Evolutionary conservation across 2,797 vertebrate genomes (phyloP), one percentile per base, ranked within the genome.

Genomic region (Fringilla coelebs): DNA sequence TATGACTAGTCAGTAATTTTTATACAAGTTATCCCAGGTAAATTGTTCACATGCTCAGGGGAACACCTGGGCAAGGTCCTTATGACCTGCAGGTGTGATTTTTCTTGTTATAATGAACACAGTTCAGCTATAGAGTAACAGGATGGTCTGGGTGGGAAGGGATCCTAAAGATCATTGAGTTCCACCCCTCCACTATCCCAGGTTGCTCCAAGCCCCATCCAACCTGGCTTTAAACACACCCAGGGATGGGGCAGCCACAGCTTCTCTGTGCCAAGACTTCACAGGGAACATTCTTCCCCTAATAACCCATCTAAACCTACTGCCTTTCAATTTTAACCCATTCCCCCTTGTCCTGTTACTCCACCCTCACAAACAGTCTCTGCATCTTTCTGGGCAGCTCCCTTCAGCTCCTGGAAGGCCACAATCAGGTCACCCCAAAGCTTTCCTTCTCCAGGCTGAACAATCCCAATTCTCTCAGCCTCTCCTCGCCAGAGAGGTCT

Each of bases 321-420:
- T 25, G 13, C 18, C 6, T 49, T 48, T 13, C 20, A 26, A 7
- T 13, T 48, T 24, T 16, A 28, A 63, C 26, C 12, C 4, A 0
- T 13, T 32, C 2, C 3, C 14, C 25, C 14, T 7, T 31, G 14
- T 40, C 20, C 40, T 61, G 29, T 17, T 24, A 45, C 26, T 54
- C 13, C 2, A 4, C 5, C 6, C 8, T 17, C 31, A n/a, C 4
- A 28, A 48, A 24, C 0, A 18, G 13, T 25, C 17, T 40, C 29
- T 34, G 7, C 14, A 7, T 13, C 24, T 31, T 45, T 34, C 25
- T 1, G 18, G 13, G 7, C n/a, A 51, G 55, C 24, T 58, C 38
- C 21, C 17, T 43, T 31, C 26, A 28, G 17, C 21, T 17, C 7
- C 36, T 16, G 17, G 4, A 62, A 71, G 4, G 28, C 13, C 19